Evolutionary conservation across 2,888 invertebrate species (phyloP).

Genomic region (Nemotelus nigrinus): DNA sequence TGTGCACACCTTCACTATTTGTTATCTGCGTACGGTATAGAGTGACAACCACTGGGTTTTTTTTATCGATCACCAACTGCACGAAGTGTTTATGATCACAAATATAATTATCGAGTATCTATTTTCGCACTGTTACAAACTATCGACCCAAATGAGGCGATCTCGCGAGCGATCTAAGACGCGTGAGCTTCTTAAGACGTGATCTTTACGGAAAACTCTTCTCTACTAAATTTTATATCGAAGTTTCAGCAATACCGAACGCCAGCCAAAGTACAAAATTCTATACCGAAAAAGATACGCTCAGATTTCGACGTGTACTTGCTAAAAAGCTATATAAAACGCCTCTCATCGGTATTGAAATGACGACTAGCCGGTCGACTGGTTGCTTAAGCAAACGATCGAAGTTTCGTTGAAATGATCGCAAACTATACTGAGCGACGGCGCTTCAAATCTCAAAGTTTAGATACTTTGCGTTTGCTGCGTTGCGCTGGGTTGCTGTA

Average conservation of each 20-base stretch:
- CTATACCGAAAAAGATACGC: constrained; percentile 13
- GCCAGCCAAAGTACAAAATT: constrained; percentile 3
- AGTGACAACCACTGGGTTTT: constrained; percentile 8
- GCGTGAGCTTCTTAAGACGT: constrained; percentile 29
- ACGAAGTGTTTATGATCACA: constrained; percentile 10
- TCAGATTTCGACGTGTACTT: not conserved
- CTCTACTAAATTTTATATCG: constrained; percentile 25
- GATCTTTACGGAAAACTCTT: constrained; percentile 39
- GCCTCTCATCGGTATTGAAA: not conserved
- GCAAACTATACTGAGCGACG: not conserved
- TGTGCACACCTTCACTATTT: constrained; percentile 40
- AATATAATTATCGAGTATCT: constrained; percentile 11
- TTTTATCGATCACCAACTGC: not conserved
- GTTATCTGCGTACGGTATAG: constrained; percentile 7
- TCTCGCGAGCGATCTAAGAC: constrained; percentile 3
- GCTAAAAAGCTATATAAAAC: not conserved
- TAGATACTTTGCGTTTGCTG: not conserved
- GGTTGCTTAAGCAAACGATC: not conserved
- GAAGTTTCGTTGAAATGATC: not conserved
- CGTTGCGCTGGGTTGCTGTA: not conserved
- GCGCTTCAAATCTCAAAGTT: not conserved
- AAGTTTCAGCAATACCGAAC: not conserved
- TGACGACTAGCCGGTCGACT: too few relatives aligned
- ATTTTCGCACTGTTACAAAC: not conserved
- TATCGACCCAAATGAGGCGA: constrained; percentile 17